Conservation (phyloP, 1,140 invertebrate species). For the Dreissena rostriformis region DNA sequence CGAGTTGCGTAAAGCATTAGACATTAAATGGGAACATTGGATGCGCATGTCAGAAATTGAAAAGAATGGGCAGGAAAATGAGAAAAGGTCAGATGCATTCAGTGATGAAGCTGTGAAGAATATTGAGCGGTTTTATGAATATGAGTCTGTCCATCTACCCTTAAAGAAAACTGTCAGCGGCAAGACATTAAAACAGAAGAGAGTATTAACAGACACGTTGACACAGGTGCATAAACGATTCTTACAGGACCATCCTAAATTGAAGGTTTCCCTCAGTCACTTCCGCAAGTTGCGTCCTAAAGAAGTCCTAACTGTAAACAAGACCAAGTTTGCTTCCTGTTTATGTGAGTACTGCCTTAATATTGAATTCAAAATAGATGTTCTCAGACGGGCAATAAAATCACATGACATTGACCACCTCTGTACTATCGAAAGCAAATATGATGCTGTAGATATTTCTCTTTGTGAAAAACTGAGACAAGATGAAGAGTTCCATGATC, state of each 20-base stretch:
- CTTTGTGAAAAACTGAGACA: constrained; percentile 27
- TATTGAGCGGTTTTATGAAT: constrained; percentile 34
- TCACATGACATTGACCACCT: background rate
- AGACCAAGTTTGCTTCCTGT: constrained; percentile 26
- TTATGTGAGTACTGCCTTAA: constrained; percentile 56
- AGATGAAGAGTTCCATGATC: background rate
- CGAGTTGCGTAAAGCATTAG: constrained; percentile 1
- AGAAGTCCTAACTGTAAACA: constrained; percentile 33
- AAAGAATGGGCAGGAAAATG: background rate
- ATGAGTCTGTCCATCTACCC: constrained; percentile 30
- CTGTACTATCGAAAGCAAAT: constrained; percentile 43
- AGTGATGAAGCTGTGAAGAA: background rate
- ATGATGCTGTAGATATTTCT: constrained; percentile 8
- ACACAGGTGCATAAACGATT: constrained; percentile 27
- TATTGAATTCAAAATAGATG: constrained; percentile 35
- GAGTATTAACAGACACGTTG: constrained; percentile 28
- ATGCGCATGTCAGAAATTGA: constrained; percentile 1
- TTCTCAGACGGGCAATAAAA: constrained; percentile 4
- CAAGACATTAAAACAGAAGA: constrained; percentile 18
- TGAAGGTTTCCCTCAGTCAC: constrained; percentile 38
- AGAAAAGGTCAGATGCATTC: constrained; percentile 36
- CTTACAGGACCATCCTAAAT: constrained; percentile 21
- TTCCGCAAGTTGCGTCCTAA: constrained; percentile 43
- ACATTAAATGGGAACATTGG: constrained; percentile 45
- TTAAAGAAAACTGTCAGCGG: constrained; percentile 28